Conservation (phyloP, 2,113 vertebrate species). For the Tinamus guttatus region DNA sequence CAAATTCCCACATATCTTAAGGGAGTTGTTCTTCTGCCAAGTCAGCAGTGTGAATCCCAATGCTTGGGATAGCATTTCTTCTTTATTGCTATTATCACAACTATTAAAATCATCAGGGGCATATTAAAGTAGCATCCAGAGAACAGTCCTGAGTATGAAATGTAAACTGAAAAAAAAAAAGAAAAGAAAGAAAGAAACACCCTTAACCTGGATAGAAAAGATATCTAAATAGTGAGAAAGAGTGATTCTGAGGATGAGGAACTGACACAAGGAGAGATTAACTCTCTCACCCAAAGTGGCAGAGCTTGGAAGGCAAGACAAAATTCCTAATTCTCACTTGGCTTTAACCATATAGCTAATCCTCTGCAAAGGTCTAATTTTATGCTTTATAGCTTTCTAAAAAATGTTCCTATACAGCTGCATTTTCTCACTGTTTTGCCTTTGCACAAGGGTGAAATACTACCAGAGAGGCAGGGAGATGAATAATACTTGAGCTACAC, state of each 20-base stretch:
- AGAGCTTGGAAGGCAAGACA: constrained; percentile 24
- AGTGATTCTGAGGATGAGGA: background rate
- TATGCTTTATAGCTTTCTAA: constrained; percentile 5
- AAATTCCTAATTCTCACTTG: constrained; percentile 1
- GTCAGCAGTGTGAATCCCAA: background rate
- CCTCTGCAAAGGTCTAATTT: constrained; percentile 19
- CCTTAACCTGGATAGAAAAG: background rate
- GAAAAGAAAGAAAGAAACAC: background rate
- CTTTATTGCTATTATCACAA: background rate
- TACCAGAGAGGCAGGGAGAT: background rate
- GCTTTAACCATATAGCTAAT: constrained; percentile 22
- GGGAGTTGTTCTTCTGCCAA: background rate
- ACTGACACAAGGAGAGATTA: background rate
- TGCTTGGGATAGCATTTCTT: background rate
- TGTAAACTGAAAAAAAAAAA: background rate
- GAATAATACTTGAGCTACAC: constrained; percentile 35
- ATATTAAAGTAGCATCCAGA: background rate
- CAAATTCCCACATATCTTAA: background rate
- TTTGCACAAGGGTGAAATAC: constrained; percentile 7
- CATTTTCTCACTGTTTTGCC: constrained; percentile 29
- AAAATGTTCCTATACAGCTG: constrained; percentile 2
- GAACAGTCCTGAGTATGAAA: background rate
- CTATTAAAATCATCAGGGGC: background rate
- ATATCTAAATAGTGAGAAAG: background rate
- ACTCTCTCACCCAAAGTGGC: background rate